Evolutionary conservation across 2,888 invertebrate genomes (phyloP).

Genomic region (Andrena haemorrhoa): DNA sequence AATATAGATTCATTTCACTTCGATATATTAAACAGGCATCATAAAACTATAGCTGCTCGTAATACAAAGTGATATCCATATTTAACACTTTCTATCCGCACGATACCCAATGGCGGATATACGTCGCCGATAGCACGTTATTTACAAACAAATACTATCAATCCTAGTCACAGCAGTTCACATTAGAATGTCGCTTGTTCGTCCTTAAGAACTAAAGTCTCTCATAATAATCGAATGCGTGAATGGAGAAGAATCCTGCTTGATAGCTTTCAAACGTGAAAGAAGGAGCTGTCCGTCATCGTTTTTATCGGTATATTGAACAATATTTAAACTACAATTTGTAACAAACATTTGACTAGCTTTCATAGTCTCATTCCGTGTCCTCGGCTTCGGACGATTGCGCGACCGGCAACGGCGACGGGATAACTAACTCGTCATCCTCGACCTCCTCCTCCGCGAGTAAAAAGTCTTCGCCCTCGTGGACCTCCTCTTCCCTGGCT

Average conservation of each 20-base stretch:
- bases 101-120: slow-evolving; percentile 33
- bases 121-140: slow-evolving; percentile 45
- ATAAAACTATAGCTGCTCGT: slow-evolving; percentile 44
- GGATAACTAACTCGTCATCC: slow-evolving; percentile 74
- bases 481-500: slow-evolving; percentile 80
- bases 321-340: slow-evolving; percentile 52
- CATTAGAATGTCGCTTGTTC: slow-evolving; percentile 49
- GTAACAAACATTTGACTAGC: slow-evolving; percentile 66
- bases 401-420: slow-evolving; percentile 72
- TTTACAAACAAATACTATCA: slow-evolving; percentile 61
- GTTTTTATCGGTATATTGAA: slow-evolving; percentile 28
- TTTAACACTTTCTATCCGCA: slow-evolving; percentile 48
- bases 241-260: slow-evolving; percentile 23
- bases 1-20: slow-evolving; percentile 37
- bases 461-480: slow-evolving; percentile 77
- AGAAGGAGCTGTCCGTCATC: slow-evolving; percentile 25
- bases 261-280: slow-evolving; percentile 33
- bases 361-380: slow-evolving; percentile 71
- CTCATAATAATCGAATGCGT: slow-evolving; percentile 21
- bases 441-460: slow-evolving; percentile 76
- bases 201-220: slow-evolving; percentile 35
- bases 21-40: slow-evolving; percentile 52
- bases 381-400: slow-evolving; percentile 74
- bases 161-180: slow-evolving; percentile 57
- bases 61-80: slow-evolving; percentile 50